Evolutionary conservation across 2,797 vertebrate species (phyloP).

Genomic region (Momotus momota): DNA sequence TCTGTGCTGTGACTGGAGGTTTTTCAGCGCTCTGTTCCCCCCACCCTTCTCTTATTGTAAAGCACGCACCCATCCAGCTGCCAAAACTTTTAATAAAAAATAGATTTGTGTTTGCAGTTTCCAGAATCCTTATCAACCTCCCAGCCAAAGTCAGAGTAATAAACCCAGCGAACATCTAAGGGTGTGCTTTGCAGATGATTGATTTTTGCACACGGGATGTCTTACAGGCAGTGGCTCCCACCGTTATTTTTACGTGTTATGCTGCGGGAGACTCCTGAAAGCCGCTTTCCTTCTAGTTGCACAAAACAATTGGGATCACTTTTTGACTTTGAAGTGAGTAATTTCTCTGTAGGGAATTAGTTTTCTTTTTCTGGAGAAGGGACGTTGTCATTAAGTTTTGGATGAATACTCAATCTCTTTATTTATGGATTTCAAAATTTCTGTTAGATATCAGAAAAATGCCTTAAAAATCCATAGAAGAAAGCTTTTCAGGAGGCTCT

Average conservation of each 20-base stretch:
- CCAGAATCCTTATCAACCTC: constrained; percentile 73
- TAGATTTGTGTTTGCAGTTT: constrained; percentile 62
- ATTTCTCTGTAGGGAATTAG: not conserved
- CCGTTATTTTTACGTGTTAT: not conserved
- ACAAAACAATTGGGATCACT: not conserved
- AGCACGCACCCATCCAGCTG: constrained; percentile 32
- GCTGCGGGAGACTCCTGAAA: not conserved
- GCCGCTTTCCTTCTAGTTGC: not conserved
- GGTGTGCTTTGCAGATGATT: constrained; percentile 58
- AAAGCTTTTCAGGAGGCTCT: not conserved
- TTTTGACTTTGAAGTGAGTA: not conserved
- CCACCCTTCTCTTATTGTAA: constrained; percentile 43
- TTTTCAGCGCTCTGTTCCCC: constrained; percentile 71
- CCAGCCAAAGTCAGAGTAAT: constrained; percentile 72
- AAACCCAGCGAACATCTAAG: constrained; percentile 57
- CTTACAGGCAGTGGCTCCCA: constrained; percentile 42
- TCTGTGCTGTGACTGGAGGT: constrained; percentile 76
- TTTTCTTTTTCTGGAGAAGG: not conserved
- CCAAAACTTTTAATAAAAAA: constrained; percentile 65
- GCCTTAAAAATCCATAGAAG: not conserved
- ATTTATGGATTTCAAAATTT: not conserved
- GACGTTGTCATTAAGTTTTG: not conserved
- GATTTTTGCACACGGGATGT: constrained; percentile 4
- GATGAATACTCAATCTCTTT: not conserved
- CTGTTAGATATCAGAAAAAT: not conserved